phyloP scores from a whole-genome alignment of 2,797 vertebrate species.

The Darevskia nairensis region DNA sequence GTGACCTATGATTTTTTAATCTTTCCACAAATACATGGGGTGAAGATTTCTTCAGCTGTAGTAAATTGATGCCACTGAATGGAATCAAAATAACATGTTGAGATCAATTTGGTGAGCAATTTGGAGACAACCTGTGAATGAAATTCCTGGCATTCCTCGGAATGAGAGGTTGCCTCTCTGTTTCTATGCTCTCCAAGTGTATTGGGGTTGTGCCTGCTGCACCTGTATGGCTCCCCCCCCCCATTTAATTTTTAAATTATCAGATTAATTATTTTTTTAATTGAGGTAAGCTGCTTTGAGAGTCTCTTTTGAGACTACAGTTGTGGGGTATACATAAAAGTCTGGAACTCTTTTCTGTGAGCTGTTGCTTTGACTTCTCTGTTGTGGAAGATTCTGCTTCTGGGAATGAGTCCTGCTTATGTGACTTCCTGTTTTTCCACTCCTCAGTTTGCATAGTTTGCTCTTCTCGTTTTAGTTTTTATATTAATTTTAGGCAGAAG shows the following conservation, averaged over 20 bases:
- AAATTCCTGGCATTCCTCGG: not conserved
- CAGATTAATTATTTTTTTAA: not conserved
- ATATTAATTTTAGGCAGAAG: not conserved
- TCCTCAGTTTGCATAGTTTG: not conserved
- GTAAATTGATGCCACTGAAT: not conserved
- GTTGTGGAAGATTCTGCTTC: not conserved
- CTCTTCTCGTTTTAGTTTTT: not conserved
- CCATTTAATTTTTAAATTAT: not conserved
- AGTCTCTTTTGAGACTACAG: not conserved
- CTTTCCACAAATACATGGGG: not conserved
- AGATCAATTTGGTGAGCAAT: not conserved
- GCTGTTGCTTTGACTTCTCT: not conserved
- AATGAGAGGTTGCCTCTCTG: not conserved
- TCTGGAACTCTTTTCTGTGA: not conserved
- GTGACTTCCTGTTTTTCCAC: not conserved
- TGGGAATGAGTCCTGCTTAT: not conserved
- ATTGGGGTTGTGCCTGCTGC: not conserved
- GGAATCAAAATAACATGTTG: not conserved
- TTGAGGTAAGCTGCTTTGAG: not conserved
- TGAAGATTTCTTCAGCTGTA: not conserved
- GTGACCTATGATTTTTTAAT: not conserved
- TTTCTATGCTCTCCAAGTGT: not conserved
- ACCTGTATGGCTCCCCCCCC: not conserved
- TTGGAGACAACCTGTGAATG: not conserved
- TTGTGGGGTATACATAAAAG: too few relatives aligned